Percentiles rank a stretch among this genome's conserved stretches.
These are phyloP conservation scores for Norana najaformis DNA, from an alignment of 2,888 invertebrate genomes.

Conservation along the genomic window DNA sequence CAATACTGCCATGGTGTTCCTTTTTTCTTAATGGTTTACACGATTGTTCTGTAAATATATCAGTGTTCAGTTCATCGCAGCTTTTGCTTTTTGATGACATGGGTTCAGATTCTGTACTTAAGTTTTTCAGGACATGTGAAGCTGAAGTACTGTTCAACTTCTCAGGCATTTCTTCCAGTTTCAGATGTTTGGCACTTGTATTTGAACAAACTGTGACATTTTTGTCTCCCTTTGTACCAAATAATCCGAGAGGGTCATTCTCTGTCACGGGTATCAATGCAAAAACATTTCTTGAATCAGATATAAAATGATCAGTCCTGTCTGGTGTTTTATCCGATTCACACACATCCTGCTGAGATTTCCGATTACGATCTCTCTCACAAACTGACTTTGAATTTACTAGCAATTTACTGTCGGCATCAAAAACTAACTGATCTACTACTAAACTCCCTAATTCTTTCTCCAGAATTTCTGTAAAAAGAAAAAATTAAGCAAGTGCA, in stretches of 20 bases:
- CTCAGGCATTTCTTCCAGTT: not conserved
- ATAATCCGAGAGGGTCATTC: not conserved
- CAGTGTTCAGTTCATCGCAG: not conserved
- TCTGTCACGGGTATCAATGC: not conserved
- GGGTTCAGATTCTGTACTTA: not conserved
- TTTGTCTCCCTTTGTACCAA: not conserved
- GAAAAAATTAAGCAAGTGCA: not conserved
- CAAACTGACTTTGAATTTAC: not conserved
- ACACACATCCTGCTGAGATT: not conserved
- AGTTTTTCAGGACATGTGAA: not conserved
- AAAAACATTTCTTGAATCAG: not conserved
- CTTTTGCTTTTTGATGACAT: slow-evolving; percentile 14
- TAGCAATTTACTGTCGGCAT: not conserved
- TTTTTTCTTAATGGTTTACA: not conserved
- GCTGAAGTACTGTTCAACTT: not conserved
- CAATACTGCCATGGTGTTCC: not conserved
- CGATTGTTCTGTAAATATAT: not conserved
- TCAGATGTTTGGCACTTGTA: not conserved
- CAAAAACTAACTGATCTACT: not conserved
- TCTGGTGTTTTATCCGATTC: not conserved
- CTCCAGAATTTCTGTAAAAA: not conserved
- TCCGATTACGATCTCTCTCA: not conserved
- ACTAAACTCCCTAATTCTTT: not conserved
- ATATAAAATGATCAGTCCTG: not conserved
- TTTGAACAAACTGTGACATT: not conserved